Percentiles rank a stretch among this genome's conserved stretches.
phyloP scores from a whole-genome alignment of 2,797 vertebrate species.

The Sternotherus odoratus region DNA sequence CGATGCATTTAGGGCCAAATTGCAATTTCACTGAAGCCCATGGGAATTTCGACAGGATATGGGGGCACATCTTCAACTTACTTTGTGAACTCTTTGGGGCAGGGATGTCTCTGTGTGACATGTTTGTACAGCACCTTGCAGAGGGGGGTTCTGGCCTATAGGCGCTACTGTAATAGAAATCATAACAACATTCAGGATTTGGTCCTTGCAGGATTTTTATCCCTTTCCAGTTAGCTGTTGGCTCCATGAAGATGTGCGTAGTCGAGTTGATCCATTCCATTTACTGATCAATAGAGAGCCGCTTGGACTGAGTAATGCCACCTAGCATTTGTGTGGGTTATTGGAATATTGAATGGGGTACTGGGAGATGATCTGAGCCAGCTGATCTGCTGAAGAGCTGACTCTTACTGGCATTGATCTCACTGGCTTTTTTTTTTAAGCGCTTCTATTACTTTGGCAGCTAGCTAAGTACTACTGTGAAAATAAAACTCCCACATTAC shows the following conservation, averaged over 20 bases:
- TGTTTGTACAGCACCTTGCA: fast-evolving
- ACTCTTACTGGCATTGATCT: neutral
- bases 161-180: neutral
- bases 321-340: neutral
- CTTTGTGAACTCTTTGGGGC: neutral
- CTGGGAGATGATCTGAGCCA: neutral
- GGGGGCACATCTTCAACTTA: neutral
- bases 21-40: neutral
- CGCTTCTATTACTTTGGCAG: neutral
- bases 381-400: neutral
- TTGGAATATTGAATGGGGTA: neutral
- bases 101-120: neutral
- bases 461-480: neutral
- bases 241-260: neutral
- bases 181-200: neutral
- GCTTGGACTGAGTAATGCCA: neutral
- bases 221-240: neutral
- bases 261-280: neutral
- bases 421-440: neutral
- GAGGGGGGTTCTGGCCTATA: neutral
- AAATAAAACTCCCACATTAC: neutral
- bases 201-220: neutral
- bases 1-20: neutral
- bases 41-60: neutral
- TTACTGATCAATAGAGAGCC: neutral